Percentiles rank a stretch among this genome's conserved stretches.
phyloP scores from a whole-genome alignment of 2,797 vertebrate genomes.

The Phrynocephalus guinanensis region DNA sequence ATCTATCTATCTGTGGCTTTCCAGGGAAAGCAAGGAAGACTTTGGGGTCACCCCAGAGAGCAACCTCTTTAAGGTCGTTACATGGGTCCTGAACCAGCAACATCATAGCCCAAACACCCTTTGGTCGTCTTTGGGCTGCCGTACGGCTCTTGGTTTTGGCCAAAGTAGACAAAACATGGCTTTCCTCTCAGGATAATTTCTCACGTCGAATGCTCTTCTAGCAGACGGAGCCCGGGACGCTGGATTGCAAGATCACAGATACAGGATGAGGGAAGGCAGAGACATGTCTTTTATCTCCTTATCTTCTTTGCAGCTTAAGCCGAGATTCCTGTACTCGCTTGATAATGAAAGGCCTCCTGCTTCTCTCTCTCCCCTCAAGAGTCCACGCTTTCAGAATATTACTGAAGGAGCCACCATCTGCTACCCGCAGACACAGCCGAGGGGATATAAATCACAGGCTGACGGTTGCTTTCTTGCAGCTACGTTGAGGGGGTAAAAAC shows the following conservation, averaged over 20 bases:
- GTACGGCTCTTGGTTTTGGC: too few relatives aligned
- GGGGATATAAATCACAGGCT: conserved; percentile 7
- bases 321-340: conserved; percentile 39
- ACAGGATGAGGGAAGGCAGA: conserved; percentile 32
- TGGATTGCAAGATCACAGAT: background rate
- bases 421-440: conserved; percentile 2
- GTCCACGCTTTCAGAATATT: conserved; percentile 46
- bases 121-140: too few relatives aligned
- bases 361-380: background rate
- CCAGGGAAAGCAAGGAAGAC: background rate
- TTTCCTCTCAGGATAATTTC: too few relatives aligned
- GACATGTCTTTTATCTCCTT: conserved; percentile 50
- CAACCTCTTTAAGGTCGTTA: too few relatives aligned
- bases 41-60: too few relatives aligned
- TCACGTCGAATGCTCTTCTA: too few relatives aligned
- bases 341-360: conserved; percentile 50
- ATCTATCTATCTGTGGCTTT: background rate
- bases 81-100: too few relatives aligned
- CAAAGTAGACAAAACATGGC: too few relatives aligned
- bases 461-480: conserved; percentile 16
- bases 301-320: conserved; percentile 54
- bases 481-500: background rate
- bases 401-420: conserved; percentile 58
- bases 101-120: too few relatives aligned
- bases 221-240: background rate